Evolutionary conservation across 1,140 invertebrate species (phyloP), one percentile per base, ranked within the genome.

Genomic region (Phthorimaea operculella): DNA sequence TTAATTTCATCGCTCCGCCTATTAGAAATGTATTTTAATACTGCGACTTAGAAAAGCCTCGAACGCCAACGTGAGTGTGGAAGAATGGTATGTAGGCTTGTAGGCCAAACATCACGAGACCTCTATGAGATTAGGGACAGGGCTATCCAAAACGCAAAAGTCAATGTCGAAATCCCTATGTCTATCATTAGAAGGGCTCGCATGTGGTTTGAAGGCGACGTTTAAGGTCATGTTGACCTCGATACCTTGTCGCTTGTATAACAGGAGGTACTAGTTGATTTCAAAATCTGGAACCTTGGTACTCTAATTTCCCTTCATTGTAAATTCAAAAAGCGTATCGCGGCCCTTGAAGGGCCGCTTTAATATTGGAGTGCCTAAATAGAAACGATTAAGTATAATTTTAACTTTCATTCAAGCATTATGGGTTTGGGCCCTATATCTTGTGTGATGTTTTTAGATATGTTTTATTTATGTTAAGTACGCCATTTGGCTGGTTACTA

Each of bases 241-340:
- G 71, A 74, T 75, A 70, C 67, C 67, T 68, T 70, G 65, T 72
- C 68, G 64, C 63, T 72, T 57, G 71, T 74, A 72, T 70, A 70
- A 62, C 61, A 68, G 66, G 62, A 70, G 71, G 73, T 76, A 77
- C 72, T 71, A 57, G 66, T 64, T 66, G 74, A 74, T 84, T 84
- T 81, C 79, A 82, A 84, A 82, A 84, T 77, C 67, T 75, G 45
- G 66, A 77, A 80, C 80, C 77, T 83, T 80, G 80, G 66, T 80
- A 75, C 66, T 82, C 79, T 70, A 84, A 84, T 84, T 84, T 84
- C 81, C 74, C 76, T 68, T 84, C 77, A 80, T 84, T 84, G 76
- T 77, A 64, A 57, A 84, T 84, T 80, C 81, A 82, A 74, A 78
- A 57, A 74, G 77, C 76, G 76, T 83, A 76, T 74, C 75, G 64